Evolutionary conservation across 1,140 invertebrate genomes (phyloP).

Genomic region (Drosophila equinoxialis): DNA sequence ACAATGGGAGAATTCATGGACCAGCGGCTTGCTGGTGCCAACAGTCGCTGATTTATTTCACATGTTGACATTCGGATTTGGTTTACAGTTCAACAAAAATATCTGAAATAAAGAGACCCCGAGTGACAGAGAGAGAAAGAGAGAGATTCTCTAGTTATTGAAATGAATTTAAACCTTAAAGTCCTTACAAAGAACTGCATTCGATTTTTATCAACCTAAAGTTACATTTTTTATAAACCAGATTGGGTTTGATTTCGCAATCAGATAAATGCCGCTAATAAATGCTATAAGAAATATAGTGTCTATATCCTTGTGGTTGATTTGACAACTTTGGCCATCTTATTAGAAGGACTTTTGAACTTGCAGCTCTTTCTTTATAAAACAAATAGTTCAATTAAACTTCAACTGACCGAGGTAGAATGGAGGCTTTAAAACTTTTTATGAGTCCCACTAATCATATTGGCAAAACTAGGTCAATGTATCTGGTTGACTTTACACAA

Average conservation of each 20-base stretch:
- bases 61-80: constrained; percentile 9
- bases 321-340: no score
- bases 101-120: neutral
- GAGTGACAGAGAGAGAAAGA: neutral
- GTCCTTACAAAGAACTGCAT: neutral
- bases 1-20: neutral
- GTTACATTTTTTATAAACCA: neutral
- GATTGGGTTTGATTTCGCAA: no score
- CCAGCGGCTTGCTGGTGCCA: constrained; percentile 1
- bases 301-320: no score
- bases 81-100: constrained; percentile 10
- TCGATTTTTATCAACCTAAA: neutral
- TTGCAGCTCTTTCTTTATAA: no score
- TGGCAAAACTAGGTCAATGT: neutral
- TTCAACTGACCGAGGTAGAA: no score
- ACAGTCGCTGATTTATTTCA: constrained; percentile 8
- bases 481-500: neutral
- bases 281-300: no score
- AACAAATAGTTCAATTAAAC: no score
- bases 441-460: no score
- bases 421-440: no score
- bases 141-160: neutral
- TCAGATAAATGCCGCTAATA: neutral
- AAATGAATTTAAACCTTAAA: constrained; percentile 1
- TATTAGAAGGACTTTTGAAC: no score